phyloP scores from a whole-genome alignment of 2,797 vertebrate genomes.

The Pitangus sulphuratus region DNA sequence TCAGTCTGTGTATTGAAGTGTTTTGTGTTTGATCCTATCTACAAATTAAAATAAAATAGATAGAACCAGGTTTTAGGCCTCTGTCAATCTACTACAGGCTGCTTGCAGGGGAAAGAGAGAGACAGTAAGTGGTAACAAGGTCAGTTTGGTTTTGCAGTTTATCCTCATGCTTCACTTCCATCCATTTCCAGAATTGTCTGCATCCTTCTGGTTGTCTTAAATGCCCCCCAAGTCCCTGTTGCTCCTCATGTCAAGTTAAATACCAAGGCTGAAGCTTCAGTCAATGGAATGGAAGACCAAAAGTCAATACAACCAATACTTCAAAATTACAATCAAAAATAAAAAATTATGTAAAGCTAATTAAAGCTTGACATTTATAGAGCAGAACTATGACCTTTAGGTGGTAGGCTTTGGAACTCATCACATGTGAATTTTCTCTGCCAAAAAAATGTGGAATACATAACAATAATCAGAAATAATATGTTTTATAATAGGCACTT shows the following conservation, averaged over 20 bases:
- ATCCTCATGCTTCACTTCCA: conserved; percentile 29
- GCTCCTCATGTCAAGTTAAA: conserved; percentile 50
- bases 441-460: not conserved
- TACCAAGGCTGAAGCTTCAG: not conserved
- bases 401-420: conserved; percentile 15
- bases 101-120: not conserved
- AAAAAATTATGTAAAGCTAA: conserved; percentile 48
- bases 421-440: not conserved
- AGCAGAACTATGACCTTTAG: conserved; percentile 5
- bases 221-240: conserved; percentile 31
- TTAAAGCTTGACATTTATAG: not conserved
- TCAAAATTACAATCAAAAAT: conserved; percentile 23
- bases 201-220: conserved; percentile 40
- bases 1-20: not conserved
- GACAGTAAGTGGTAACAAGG: not conserved
- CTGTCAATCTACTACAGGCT: not conserved
- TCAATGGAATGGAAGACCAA: not conserved
- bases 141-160: conserved; percentile 18
- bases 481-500: not conserved
- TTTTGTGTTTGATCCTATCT: not conserved
- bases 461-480: conserved; percentile 30
- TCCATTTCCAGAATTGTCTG: conserved; percentile 58
- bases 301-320: not conserved
- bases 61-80: not conserved
- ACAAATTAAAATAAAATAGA: not conserved